Evolutionary conservation across 2,797 vertebrate species (phyloP), one percentile per base, ranked within the genome.

Genomic region (Tadarida brasiliensis): DNA sequence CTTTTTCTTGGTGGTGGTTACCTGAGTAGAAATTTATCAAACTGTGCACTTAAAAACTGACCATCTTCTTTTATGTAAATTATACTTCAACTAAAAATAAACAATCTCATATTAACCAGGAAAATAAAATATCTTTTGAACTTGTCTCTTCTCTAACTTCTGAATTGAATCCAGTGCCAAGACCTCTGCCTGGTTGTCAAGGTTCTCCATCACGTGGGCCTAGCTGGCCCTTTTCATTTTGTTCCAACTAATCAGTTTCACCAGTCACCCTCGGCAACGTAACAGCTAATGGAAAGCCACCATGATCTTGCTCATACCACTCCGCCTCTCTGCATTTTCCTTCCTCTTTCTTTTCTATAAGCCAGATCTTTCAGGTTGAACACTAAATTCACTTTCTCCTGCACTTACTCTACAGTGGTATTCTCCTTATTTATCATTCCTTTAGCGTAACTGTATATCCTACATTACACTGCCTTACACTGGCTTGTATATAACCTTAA

Each of bases 351-450:
- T 90, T 80, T 90, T 65, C 65, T 83, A 30, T 78, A 88, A 95
- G 11, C 14, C 86, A 76, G 1, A 57, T 82, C 68, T 49, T 95
- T 91, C 63, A 59, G 33, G 67, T 87, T 61, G 73, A 74, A 56
- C 30, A 86, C n/a, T 82, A 74, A 68, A 61, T 63, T 97, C 35
- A 47, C 51, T 84, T 77, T 87, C 35, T 87, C 65, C 30, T 90
- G 22, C 11, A 49, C 3, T 51, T 61, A 51, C 33, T 87, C 39
- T 80, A 57, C n/a, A 65, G 28, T 51, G 14, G 3, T 77, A 90
- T 84, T 74, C 92, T 65, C 22, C 24, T 83, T 57, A 33, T 86
- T 89, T 87, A 87, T 80, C 86, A 87, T 94, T 96, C 59, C 35
- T 91, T 87, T 87, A 73, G 49, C 33, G 8, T 83, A 68, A 83